Base-by-base conservation (phyloP, 2,888 invertebrate genomes). In the Halictus quadricinctus region DNA sequence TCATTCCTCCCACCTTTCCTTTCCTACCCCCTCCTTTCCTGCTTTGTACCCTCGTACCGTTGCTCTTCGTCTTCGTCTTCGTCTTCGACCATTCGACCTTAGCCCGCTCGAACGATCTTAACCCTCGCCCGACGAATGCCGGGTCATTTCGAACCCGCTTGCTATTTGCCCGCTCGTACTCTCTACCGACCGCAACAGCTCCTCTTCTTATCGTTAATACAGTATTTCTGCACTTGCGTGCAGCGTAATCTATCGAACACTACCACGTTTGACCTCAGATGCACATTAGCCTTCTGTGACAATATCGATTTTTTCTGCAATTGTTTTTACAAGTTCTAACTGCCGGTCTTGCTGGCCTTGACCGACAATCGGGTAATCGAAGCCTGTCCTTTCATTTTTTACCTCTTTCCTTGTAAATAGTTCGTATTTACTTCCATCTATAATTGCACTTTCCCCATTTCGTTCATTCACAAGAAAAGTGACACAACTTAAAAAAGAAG, bases 61-160 rank as follows among this genome's bases (percentile, higher is more conserved):
- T 64, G 80, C 72, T 29, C 48, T 79, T 87, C 86, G 84, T 29
- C 48, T 79, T 87, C 86, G 84, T 29, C 48, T 79, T 87, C 86
- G 85, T 54, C 21, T 88, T 88, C 87, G 85, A 85, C 83, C 76
- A 76, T 79, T 85, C 81, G 90, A 86, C 86, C 88, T 90, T 90
- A 86, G 84, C 83, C 73, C 86, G 79, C 85, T 80, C 79, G 74
- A 86, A 80, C 87, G 86, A 86, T 88, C 82, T 88, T 85, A 86
- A 90, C 83, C 77, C 64, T 36, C 15, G 64, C 29, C 8, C 25
- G 18, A 29, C 29, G 29, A 29, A 64, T 15, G 15, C 13, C n/a
- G 64, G 64, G 64, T 29, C 64, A 64, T 29, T 29, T 29, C n/a
- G 64, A n/a, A 64, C 29, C 64, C 64, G 12, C 5, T 54, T 54